These are phyloP conservation scores for Leucopsar rothschildi DNA, from an alignment of 2,113 vertebrate genomes.

Conservation along the genomic window DNA sequence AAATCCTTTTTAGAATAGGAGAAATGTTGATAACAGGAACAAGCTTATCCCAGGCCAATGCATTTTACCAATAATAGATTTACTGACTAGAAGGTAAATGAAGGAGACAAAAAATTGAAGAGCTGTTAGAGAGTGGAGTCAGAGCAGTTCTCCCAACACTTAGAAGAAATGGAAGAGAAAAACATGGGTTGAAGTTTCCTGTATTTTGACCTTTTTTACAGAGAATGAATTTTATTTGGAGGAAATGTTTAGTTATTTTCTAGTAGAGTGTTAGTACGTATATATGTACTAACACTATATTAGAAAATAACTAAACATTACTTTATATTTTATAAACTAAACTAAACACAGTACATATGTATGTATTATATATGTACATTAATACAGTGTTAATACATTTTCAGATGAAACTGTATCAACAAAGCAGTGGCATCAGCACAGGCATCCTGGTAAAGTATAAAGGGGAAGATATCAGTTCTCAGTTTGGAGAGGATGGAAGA, in stretches of 20 bases:
- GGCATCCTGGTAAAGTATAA: not conserved
- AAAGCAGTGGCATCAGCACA: accelerated
- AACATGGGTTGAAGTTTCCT: not conserved
- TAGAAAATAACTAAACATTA: too few species aligned
- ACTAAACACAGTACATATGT: too few species aligned
- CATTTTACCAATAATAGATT: slow-evolving; percentile 30
- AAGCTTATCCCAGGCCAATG: slow-evolving; percentile 10
- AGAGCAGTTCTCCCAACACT: not conserved
- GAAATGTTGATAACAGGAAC: slow-evolving; percentile 42
- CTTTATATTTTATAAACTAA: too few species aligned
- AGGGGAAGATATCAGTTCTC: not conserved
- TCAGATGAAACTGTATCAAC: not conserved
- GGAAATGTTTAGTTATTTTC: not conserved
- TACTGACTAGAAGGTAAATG: slow-evolving; percentile 32
- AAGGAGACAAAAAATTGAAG: not conserved
- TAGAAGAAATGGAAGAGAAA: not conserved
- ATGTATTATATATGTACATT: too few species aligned
- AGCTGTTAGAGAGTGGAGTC: not conserved
- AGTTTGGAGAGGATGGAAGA: not conserved
- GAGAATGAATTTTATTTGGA: not conserved
- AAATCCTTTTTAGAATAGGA: slow-evolving; percentile 45
- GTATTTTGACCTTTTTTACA: not conserved
- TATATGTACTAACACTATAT: too few species aligned
- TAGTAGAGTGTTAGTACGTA: not conserved
- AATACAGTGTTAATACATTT: not conserved